Percentiles rank a stretch among this genome's conserved stretches.
Conservation (phyloP, 1,140 invertebrate genomes). For the Drosophila gunungcola region DNA sequence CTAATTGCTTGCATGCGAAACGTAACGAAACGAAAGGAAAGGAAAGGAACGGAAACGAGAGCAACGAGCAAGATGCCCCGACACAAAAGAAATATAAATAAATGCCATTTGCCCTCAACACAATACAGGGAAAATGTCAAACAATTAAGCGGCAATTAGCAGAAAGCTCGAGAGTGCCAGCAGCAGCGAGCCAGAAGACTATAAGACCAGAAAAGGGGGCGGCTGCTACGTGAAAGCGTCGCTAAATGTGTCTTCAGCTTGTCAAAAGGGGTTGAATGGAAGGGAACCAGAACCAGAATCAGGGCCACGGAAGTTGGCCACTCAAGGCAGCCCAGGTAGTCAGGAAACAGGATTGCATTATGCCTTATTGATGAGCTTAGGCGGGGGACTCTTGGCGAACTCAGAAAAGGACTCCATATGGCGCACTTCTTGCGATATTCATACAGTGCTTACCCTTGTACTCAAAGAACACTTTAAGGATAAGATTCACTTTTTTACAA, state of each 20-base stretch:
- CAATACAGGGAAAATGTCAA: slow-evolving; percentile 67
- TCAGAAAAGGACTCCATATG: slow-evolving; percentile 1
- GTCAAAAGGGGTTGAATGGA: slow-evolving; percentile 34
- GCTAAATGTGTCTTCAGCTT: slow-evolving; percentile 75
- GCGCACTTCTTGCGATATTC: background rate
- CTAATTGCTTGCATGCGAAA: slow-evolving; percentile 43
- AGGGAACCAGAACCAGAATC: background rate
- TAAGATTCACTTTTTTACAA: background rate
- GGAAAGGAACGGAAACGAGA: slow-evolving; percentile 5
- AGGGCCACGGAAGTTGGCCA: slow-evolving; percentile 8
- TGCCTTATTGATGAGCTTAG: slow-evolving; percentile 65
- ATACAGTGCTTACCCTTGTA: background rate
- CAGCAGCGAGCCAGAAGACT: slow-evolving; percentile 19
- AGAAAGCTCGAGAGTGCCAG: slow-evolving; percentile 47
- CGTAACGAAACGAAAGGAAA: slow-evolving; percentile 12
- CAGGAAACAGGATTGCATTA: slow-evolving; percentile 48
- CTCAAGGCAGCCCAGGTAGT: slow-evolving; percentile 27
- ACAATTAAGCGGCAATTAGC: slow-evolving; percentile 77
- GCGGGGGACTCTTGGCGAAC: background rate
- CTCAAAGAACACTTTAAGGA: background rate
- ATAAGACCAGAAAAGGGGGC: background rate
- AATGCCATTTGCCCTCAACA: slow-evolving; percentile 51
- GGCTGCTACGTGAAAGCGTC: slow-evolving; percentile 59
- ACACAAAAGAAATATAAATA: slow-evolving; percentile 60
- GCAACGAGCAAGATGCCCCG: slow-evolving; percentile 21